These are phyloP conservation scores for Lomographa bimaculata DNA, from an alignment of 2,888 invertebrate species.

Conservation along the genomic window DNA sequence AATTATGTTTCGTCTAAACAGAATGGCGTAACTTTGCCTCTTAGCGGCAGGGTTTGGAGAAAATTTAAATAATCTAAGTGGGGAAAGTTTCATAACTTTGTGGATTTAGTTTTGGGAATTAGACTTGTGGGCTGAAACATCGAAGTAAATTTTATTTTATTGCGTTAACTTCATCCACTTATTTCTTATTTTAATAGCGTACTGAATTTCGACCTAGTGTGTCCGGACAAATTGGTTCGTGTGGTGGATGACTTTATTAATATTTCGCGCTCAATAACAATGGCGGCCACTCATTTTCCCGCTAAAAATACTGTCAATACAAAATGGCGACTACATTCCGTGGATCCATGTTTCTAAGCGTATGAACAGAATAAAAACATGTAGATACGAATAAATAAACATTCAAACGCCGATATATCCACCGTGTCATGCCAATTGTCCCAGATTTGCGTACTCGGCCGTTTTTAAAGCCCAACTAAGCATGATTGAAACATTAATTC, in stretches of 20 bases:
- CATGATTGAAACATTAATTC: constrained; percentile 68
- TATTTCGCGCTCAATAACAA: too few relatives aligned
- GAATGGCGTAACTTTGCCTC: constrained; percentile 30
- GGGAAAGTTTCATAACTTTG: constrained; percentile 16
- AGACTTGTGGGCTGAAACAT: constrained; percentile 7
- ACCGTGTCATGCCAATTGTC: constrained; percentile 22
- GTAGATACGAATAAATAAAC: too few relatives aligned
- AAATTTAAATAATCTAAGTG: constrained; percentile 17
- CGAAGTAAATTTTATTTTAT: constrained; percentile 9
- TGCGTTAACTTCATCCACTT: background rate
- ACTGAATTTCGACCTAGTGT: too few relatives aligned
- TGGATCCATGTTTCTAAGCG: too few relatives aligned
- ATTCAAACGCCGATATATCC: constrained; percentile 27
- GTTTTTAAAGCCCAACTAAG: constrained; percentile 49
- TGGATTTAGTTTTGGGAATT: constrained; percentile 18
- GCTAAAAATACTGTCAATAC: too few relatives aligned
- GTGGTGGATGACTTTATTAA: too few relatives aligned
- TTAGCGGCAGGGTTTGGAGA: constrained; percentile 21
- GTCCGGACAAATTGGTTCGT: too few relatives aligned
- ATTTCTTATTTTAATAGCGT: too few relatives aligned
- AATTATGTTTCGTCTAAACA: constrained; percentile 28
- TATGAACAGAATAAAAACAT: too few relatives aligned
- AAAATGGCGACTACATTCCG: too few relatives aligned
- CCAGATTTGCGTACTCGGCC: constrained; percentile 28
- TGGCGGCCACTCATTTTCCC: too few relatives aligned